phyloP scores from a whole-genome alignment of 1,140 invertebrate species.

The Orius laevigatus region DNA sequence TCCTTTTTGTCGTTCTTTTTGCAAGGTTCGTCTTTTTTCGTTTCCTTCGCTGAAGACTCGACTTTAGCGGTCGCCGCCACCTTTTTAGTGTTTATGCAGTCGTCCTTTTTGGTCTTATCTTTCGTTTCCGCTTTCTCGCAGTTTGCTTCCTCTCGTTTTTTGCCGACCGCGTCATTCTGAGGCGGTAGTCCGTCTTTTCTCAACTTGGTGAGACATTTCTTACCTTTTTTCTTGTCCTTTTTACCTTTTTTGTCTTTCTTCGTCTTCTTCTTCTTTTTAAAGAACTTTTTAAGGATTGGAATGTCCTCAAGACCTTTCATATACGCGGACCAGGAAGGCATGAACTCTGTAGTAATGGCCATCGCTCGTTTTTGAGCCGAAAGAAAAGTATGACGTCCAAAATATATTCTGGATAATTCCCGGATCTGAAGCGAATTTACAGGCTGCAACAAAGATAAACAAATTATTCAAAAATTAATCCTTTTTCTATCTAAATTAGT shows the following conservation, averaged over 20 bases:
- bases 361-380: too few relatives aligned
- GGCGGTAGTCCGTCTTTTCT: not conserved
- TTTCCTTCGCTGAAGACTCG: not conserved
- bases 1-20: slow-evolving; percentile 9
- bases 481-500: too few relatives aligned
- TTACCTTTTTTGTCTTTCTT: not conserved
- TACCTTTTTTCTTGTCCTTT: not conserved
- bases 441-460: too few relatives aligned
- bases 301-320: too few relatives aligned
- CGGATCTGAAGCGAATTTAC: too few relatives aligned
- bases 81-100: not conserved
- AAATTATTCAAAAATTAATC: too few relatives aligned
- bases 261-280: not conserved
- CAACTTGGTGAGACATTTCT: not conserved
- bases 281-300: not conserved
- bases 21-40: slow-evolving; percentile 1
- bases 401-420: too few relatives aligned
- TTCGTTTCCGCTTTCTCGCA: not conserved
- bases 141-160: not conserved
- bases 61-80: not conserved
- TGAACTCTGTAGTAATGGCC: too few relatives aligned
- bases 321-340: too few relatives aligned
- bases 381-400: too few relatives aligned
- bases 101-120: slow-evolving; percentile 3
- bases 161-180: too few relatives aligned